phyloP scores from a whole-genome alignment of 2,113 vertebrate species.

The Australoheros scitulus region DNA sequence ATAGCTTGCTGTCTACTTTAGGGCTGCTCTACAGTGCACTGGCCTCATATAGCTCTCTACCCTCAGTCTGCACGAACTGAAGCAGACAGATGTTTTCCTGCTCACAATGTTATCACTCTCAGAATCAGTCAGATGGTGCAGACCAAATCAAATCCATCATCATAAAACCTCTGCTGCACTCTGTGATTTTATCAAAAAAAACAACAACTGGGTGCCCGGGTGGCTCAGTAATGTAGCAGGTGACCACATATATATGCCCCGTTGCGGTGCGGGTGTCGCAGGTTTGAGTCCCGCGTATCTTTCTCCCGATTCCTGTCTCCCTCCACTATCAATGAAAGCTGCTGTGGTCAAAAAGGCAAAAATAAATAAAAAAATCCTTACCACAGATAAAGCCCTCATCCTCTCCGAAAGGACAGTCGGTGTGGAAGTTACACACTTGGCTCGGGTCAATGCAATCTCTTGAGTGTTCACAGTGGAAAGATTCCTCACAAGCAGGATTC shows the following conservation, averaged over 20 bases:
- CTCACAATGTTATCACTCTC: not conserved
- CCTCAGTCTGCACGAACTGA: constrained; percentile 10
- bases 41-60: constrained; percentile 21
- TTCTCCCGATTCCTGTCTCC: too few relatives aligned
- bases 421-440: constrained; percentile 85
- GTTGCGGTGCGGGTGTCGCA: too few relatives aligned
- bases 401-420: constrained; percentile 82
- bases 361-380: constrained; percentile 62
- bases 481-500: constrained; percentile 59
- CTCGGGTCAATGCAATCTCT: constrained; percentile 80
- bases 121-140: not conserved
- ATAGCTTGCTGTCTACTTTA: constrained; percentile 10
- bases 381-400: constrained; percentile 84
- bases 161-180: not conserved
- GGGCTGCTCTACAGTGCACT: not conserved
- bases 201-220: not conserved
- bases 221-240: too few relatives aligned
- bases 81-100: not conserved
- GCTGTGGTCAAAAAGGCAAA: not conserved
- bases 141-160: not conserved
- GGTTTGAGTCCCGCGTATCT: too few relatives aligned
- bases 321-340: too few relatives aligned
- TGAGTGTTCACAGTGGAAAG: constrained; percentile 78
- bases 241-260: too few relatives aligned
- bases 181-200: not conserved